Evolutionary conservation across 2,888 invertebrate genomes (phyloP).

Genomic region (Cephus pygmeus): DNA sequence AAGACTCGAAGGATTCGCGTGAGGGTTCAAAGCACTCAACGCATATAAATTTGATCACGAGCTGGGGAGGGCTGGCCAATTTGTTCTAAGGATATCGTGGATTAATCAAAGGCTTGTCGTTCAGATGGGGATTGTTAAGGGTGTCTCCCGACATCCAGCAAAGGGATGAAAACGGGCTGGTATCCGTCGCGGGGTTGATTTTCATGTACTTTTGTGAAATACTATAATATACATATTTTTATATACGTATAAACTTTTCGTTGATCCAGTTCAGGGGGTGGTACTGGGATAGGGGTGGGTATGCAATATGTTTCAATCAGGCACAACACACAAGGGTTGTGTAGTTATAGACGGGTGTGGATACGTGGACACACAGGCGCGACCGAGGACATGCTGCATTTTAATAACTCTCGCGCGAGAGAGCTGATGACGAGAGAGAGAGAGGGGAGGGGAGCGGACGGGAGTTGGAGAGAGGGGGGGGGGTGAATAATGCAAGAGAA

Average conservation of each 20-base stretch:
- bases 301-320: conserved; percentile 8
- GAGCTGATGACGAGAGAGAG: neutral
- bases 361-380: neutral
- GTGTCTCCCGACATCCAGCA: neutral
- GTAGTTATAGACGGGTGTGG: conserved; percentile 13
- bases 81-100: neutral
- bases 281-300: neutral
- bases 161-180: neutral
- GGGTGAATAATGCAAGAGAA: neutral
- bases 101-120: neutral
- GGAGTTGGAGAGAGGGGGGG: too few relatives aligned
- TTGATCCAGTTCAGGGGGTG: neutral
- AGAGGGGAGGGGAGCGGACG: too few relatives aligned
- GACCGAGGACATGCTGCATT: neutral
- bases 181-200: too few relatives aligned
- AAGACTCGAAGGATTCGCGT: neutral
- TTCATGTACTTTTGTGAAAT: too few relatives aligned
- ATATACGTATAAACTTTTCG: neutral
- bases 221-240: too few relatives aligned
- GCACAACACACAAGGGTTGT: conserved; percentile 7
- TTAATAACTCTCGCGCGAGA: neutral
- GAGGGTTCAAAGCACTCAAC: neutral
- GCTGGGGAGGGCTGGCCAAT: too few relatives aligned
- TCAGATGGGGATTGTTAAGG: neutral
- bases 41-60: neutral